Conservation (phyloP, 2,888 invertebrate genomes). For the Hydropsyche betteni region DNA sequence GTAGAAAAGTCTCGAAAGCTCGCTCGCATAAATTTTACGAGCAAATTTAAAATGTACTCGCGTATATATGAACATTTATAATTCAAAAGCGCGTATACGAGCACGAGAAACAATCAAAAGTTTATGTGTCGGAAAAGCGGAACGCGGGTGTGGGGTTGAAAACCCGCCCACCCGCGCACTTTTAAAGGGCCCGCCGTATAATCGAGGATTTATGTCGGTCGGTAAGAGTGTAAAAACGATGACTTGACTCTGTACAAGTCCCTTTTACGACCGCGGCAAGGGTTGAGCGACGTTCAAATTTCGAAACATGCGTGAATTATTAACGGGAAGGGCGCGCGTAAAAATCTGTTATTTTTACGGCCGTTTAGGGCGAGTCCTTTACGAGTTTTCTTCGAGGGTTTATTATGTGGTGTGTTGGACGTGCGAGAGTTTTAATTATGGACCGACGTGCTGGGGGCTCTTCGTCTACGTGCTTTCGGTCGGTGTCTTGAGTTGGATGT, state of each 20-base stretch:
- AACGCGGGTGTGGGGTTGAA: not conserved
- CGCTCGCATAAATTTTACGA: slow-evolving; percentile 22
- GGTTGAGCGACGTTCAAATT: too few species aligned
- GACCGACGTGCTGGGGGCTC: too few species aligned
- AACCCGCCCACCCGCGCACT: not conserved
- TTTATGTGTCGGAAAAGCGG: slow-evolving; percentile 8
- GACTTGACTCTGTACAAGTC: not conserved
- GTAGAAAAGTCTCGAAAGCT: slow-evolving; percentile 1
- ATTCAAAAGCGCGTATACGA: slow-evolving; percentile 18
- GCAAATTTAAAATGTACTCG: slow-evolving; percentile 20
- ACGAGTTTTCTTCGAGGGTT: too few species aligned
- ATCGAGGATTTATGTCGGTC: slow-evolving; percentile 18
- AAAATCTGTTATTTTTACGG: too few species aligned
- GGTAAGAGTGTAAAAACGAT: slow-evolving; percentile 20
- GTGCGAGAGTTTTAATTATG: too few species aligned
- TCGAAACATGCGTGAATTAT: too few species aligned
- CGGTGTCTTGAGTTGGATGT: too few species aligned
- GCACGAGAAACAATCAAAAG: slow-evolving; percentile 27
- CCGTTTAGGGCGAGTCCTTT: too few species aligned
- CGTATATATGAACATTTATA: slow-evolving; percentile 31
- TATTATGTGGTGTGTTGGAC: too few species aligned
- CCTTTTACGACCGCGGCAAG: too few species aligned
- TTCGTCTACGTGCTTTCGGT: too few species aligned
- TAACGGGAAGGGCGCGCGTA: too few species aligned
- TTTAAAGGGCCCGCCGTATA: slow-evolving; percentile 12